Percentiles rank a stretch among this genome's conserved stretches.
Evolutionary conservation across 2,888 invertebrate genomes (phyloP).

Genomic region (Pseudanteris insignis): DNA sequence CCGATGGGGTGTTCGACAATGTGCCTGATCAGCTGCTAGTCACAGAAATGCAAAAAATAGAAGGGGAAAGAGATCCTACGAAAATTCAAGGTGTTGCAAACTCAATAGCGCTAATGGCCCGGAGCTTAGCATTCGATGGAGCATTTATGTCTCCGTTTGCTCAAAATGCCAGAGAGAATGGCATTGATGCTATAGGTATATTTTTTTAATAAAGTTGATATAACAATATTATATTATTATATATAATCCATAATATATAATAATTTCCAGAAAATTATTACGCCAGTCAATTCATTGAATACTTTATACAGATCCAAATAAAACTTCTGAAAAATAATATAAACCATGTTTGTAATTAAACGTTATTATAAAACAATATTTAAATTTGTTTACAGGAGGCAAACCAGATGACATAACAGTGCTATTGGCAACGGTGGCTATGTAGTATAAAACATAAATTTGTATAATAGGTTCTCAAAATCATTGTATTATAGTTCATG

Average conservation of each 20-base stretch:
- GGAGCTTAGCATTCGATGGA: conserved; percentile 92
- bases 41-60: conserved; percentile 80
- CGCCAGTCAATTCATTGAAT: too few species aligned
- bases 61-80: conserved; percentile 77
- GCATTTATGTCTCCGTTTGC: conserved; percentile 97
- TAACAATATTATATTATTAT: too few species aligned
- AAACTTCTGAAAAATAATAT: too few species aligned
- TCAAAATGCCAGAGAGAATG: conserved; percentile 89
- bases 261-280: too few species aligned
- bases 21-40: conserved; percentile 91
- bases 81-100: conserved; percentile 91
- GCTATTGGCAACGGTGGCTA: conserved; percentile 90
- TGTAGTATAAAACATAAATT: conserved; percentile 58
- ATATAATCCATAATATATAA: too few species aligned
- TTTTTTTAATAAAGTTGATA: not conserved
- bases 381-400: conserved; percentile 77
- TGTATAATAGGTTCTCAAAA: conserved; percentile 58
- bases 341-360: too few species aligned
- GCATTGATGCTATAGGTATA: conserved; percentile 90
- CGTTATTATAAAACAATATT: too few species aligned
- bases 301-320: too few species aligned
- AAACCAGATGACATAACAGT: conserved; percentile 99
- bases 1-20: conserved; percentile 99
- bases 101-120: conserved; percentile 94
- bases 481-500: conserved; percentile 66